Evolutionary conservation across 2,113 vertebrate species (phyloP).

Genomic region (Nymphicus hollandicus): DNA sequence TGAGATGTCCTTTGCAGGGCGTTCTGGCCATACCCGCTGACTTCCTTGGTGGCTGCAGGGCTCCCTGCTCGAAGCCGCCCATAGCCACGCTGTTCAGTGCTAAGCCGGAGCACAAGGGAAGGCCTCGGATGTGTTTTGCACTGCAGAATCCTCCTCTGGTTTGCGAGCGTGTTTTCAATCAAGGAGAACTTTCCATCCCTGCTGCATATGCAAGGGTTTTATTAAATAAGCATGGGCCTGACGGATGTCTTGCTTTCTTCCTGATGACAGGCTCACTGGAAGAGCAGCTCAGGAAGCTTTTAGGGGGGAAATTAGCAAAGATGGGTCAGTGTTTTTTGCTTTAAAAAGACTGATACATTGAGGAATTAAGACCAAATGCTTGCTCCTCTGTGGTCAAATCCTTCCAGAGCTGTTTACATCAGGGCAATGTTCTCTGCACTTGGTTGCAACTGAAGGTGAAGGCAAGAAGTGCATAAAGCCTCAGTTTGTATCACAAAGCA

Average conservation of each 20-base stretch:
- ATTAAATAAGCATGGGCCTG: constrained; percentile 34
- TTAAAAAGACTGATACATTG: not conserved
- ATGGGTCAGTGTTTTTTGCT: not conserved
- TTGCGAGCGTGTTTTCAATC: not conserved
- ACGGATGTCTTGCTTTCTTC: constrained; percentile 38
- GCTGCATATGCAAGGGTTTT: not conserved
- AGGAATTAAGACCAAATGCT: not conserved
- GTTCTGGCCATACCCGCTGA: not conserved
- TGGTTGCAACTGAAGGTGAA: not conserved
- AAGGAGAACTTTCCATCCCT: not conserved
- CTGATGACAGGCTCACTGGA: not conserved
- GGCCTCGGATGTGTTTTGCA: not conserved
- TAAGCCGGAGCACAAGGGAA: not conserved
- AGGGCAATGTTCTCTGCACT: not conserved
- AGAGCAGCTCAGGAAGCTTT: constrained; percentile 12
- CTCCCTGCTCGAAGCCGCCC: not conserved
- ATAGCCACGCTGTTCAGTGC: not conserved
- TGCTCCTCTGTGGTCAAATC: not conserved
- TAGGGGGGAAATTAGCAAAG: not conserved
- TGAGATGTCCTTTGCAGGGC: not conserved
- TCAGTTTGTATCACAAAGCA: not conserved
- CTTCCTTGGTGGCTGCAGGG: not conserved
- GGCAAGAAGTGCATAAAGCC: not conserved
- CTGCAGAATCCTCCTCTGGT: not conserved
- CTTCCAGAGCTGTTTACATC: not conserved